Evolutionary conservation across 2,888 invertebrate genomes (phyloP).

Genomic region (Glaucopsyche alexis): DNA sequence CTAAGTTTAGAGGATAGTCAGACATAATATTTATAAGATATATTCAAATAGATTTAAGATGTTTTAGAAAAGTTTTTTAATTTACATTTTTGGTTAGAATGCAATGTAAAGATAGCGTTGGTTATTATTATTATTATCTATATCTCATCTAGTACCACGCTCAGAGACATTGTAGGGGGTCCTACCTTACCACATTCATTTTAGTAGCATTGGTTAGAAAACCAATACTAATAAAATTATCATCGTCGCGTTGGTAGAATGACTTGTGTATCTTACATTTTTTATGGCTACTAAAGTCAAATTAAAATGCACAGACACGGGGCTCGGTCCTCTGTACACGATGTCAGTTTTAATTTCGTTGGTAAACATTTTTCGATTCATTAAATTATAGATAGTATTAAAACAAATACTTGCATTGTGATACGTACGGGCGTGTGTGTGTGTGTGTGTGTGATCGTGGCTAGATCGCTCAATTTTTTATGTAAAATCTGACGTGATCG

Average conservation of each 20-base stretch:
- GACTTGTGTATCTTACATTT: conserved; percentile 27
- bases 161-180: background rate
- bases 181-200: background rate
- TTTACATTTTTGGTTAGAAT: no score
- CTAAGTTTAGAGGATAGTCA: no score
- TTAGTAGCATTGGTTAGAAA: no score
- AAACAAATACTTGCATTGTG: background rate
- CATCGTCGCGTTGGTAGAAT: background rate
- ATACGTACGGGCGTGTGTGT: no score
- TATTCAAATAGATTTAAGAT: background rate
- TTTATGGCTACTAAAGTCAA: conserved; percentile 35
- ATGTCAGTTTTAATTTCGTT: conserved; percentile 41
- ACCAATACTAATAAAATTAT: background rate
- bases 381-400: background rate
- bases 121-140: background rate
- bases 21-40: background rate
- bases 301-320: conserved; percentile 54
- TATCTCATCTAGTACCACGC: no score
- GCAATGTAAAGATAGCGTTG: background rate
- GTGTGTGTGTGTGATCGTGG: no score
- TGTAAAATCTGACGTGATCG: no score
- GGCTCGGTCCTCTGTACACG: conserved; percentile 48
- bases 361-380: conserved; percentile 35
- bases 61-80: no score
- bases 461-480: no score